These are phyloP conservation scores for Strigamia transsilvanica DNA, from an alignment of 2,888 invertebrate genomes.

Conservation along the genomic window DNA sequence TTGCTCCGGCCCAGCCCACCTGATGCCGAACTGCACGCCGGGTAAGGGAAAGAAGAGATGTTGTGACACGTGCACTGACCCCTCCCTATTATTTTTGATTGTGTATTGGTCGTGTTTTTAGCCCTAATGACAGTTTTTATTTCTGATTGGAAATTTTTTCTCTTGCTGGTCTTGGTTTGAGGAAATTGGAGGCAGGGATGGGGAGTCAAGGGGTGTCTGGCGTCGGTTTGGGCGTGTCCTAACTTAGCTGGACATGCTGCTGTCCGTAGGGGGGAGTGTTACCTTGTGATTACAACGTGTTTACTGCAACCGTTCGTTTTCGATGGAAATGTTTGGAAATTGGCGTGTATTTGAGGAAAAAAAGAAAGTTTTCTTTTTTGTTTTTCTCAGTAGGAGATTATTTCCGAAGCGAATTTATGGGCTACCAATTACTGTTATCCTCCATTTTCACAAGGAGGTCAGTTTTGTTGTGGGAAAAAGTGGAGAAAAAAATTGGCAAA, in stretches of 20 bases:
- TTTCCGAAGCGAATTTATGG: constrained; percentile 36
- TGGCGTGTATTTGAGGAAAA: not conserved
- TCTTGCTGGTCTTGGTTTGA: not conserved
- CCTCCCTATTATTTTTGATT: constrained; percentile 6
- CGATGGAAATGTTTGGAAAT: not conserved
- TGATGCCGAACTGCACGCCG: constrained; percentile 14
- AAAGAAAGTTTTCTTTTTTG: not conserved
- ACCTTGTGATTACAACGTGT: constrained; percentile 24
- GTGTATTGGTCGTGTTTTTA: constrained; percentile 7
- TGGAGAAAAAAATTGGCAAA: not conserved
- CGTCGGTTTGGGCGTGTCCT: constrained; percentile 33
- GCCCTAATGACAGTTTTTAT: constrained; percentile 22
- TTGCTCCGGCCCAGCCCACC: constrained; percentile 19
- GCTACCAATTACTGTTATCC: constrained; percentile 45
- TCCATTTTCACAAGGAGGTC: constrained; percentile 28
- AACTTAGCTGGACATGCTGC: constrained; percentile 22
- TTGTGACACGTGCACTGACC: constrained; percentile 37
- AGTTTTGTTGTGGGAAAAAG: constrained; percentile 45
- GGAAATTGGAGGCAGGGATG: constrained; percentile 24
- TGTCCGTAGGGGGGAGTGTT: constrained; percentile 30
- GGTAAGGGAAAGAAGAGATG: not conserved
- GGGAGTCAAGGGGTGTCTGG: constrained; percentile 41
- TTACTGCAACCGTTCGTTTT: constrained; percentile 6
- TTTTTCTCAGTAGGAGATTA: not conserved
- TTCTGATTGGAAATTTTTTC: constrained; percentile 24